phyloP scores from a whole-genome alignment of 2,888 invertebrate genomes.

The Dermolepida albohirtum region DNA sequence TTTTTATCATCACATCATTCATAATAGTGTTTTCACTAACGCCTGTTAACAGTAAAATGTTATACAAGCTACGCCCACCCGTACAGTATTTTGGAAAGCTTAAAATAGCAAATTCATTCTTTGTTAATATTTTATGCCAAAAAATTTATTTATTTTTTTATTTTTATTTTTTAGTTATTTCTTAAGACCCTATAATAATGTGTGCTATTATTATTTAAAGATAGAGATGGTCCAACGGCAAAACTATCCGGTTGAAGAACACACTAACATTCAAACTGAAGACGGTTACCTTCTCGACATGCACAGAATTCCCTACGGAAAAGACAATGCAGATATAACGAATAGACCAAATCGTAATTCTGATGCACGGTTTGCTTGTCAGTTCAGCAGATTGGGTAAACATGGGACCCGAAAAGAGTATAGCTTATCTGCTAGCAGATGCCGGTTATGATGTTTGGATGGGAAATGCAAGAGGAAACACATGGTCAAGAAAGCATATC shows the following conservation, averaged over 20 bases:
- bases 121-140: too few species aligned
- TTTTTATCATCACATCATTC: too few species aligned
- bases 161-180: neutral
- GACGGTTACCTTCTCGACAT: slow-evolving; percentile 85
- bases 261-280: slow-evolving; percentile 70
- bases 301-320: slow-evolving; percentile 77
- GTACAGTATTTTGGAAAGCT: too few species aligned
- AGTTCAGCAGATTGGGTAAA: slow-evolving; percentile 81
- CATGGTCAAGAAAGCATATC: slow-evolving; percentile 71
- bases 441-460: slow-evolving; percentile 85
- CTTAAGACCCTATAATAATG: neutral
- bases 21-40: too few species aligned
- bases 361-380: slow-evolving; percentile 79
- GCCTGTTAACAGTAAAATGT: too few species aligned
- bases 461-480: slow-evolving; percentile 83
- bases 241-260: slow-evolving; percentile 74
- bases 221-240: slow-evolving; percentile 54
- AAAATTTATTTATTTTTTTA: too few species aligned
- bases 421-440: slow-evolving; percentile 73
- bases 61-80: too few species aligned
- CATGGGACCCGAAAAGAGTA: slow-evolving; percentile 74
- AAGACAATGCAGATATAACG: slow-evolving; percentile 53
- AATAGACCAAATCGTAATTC: slow-evolving; percentile 68
- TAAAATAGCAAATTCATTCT: too few species aligned
- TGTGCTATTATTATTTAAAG: slow-evolving; percentile 11